A percentile compares a stretch with the other conserved stretches of the same genome.
Evolutionary conservation across 2,888 invertebrate genomes (phyloP).

Genomic region (Agrotis clavis): DNA sequence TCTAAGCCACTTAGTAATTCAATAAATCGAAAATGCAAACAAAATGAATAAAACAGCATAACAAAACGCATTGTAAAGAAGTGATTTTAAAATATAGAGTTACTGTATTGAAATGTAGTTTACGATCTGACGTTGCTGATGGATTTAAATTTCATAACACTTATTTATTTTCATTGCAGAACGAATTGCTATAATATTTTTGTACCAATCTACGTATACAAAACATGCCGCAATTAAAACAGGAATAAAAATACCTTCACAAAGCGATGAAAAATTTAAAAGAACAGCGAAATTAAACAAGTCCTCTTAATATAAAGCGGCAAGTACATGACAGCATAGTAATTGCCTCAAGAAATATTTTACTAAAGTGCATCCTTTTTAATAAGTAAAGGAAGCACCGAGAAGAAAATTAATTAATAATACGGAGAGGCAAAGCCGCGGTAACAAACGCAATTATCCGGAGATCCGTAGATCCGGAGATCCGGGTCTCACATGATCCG

Average conservation of each 20-base stretch:
- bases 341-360: constrained; percentile 45
- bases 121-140: no score
- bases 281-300: constrained; percentile 16
- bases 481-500: constrained; percentile 57
- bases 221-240: neutral
- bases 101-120: constrained; percentile 1
- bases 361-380: constrained; percentile 60
- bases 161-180: neutral
- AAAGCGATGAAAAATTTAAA: neutral
- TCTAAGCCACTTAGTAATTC: neutral
- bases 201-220: no score
- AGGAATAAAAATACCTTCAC: neutral
- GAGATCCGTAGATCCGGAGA: constrained; percentile 34
- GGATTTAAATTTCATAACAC: constrained; percentile 30
- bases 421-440: constrained; percentile 29
- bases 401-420: constrained; percentile 63
- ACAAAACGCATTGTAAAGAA: constrained; percentile 26
- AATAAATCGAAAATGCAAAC: neutral
- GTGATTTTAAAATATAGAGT: neutral
- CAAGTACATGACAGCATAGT: constrained; percentile 33
- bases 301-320: constrained; percentile 13
- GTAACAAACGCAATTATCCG: constrained; percentile 66
- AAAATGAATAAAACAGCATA: constrained; percentile 11
- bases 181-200: constrained; percentile 8
- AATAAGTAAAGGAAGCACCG: constrained; percentile 47